Evolutionary conservation across 2,888 invertebrate genomes (phyloP).

Genomic region (Morinoia aosen): DNA sequence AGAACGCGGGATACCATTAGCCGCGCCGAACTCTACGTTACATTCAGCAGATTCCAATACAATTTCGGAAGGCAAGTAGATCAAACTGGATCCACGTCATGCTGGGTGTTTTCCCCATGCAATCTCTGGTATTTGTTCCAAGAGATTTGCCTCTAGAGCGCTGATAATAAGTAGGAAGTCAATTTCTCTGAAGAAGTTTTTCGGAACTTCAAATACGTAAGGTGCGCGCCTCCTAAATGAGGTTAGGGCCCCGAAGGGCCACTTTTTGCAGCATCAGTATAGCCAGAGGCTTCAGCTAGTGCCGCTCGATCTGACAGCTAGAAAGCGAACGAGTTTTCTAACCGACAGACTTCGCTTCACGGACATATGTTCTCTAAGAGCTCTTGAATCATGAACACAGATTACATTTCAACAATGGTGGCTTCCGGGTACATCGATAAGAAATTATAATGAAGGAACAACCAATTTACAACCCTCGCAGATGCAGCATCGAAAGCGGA

Average conservation of each 20-base stretch:
- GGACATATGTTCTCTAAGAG: neutral
- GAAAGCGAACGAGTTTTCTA: constrained; percentile 36
- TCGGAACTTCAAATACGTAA: neutral
- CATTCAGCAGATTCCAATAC: neutral
- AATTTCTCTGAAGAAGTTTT: neutral
- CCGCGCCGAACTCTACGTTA: neutral
- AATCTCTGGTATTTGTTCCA: neutral
- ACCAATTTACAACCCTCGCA: neutral
- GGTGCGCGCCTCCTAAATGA: constrained; percentile 22
- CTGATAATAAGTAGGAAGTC: neutral
- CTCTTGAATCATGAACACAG: neutral
- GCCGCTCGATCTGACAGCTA: constrained; percentile 11
- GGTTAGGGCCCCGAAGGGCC: constrained; percentile 42
- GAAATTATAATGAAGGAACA: neutral
- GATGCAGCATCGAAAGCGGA: neutral
- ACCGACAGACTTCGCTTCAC: neutral
- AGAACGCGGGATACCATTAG: neutral
- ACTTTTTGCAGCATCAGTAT: constrained; percentile 29
- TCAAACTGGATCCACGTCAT: neutral
- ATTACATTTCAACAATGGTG: neutral
- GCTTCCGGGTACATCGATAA: neutral
- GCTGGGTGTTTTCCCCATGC: neutral
- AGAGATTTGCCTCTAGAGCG: neutral
- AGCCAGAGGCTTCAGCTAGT: neutral
- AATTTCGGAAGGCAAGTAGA: neutral